phyloP scores from a whole-genome alignment of 2,797 vertebrate genomes.

The Remorina albescens region DNA sequence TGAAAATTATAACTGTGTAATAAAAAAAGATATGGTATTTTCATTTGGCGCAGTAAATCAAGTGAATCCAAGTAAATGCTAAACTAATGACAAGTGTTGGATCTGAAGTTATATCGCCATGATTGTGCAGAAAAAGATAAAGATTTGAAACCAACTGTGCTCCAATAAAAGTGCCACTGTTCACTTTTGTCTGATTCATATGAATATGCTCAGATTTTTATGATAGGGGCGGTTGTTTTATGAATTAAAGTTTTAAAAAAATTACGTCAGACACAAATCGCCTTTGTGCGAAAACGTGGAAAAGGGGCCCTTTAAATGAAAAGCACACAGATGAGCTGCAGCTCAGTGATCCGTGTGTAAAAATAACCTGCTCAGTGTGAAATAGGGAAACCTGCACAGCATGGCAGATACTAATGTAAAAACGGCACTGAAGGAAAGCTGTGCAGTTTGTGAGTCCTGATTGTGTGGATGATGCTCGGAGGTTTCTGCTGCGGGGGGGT shows the following conservation, averaged over 20 bases:
- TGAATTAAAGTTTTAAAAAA: too few species aligned
- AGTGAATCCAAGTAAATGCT: neutral
- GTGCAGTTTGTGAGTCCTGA: too few species aligned
- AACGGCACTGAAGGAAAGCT: too few species aligned
- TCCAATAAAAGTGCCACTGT: too few species aligned
- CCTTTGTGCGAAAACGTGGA: neutral
- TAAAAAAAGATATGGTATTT: neutral
- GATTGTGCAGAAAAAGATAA: neutral
- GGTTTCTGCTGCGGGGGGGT: slow-evolving; percentile 34
- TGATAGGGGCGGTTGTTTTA: neutral
- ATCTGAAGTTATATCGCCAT: neutral
- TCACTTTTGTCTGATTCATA: too few species aligned
- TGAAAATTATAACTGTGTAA: neutral
- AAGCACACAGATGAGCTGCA: neutral
- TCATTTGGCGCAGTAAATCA: neutral
- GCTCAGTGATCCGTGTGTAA: neutral
- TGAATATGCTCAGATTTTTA: neutral
- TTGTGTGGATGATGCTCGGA: neutral
- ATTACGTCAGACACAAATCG: neutral
- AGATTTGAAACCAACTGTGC: neutral
- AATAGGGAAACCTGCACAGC: neutral
- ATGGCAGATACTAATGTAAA: neutral
- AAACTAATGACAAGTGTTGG: neutral
- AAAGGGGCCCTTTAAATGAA: neutral
- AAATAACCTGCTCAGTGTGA: neutral